Evolutionary conservation across 2,888 invertebrate species (phyloP), one percentile per base, ranked within the genome.

Genomic region (Drosophila mimica): DNA sequence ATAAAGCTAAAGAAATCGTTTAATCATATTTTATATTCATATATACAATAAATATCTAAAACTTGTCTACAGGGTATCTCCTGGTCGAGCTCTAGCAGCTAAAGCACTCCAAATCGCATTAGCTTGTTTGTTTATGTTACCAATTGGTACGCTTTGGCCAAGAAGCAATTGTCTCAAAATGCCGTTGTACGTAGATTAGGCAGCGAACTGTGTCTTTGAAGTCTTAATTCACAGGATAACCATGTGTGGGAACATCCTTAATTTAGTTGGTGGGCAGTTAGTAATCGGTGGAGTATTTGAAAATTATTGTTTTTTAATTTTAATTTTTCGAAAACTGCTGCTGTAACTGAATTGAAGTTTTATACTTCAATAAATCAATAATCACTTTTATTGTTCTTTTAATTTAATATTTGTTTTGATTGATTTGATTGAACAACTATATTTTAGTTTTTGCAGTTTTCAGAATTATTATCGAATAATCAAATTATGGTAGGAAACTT

Each of bases 211-310:
- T 57, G 17, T 30, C 34, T 49, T 46, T 61, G 38, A 78, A 53
- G 43, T 58, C 79, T 75, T 78, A 70, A 76, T 60, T 66, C 31
- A 31, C 43, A 62, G 61, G 57, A 62, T 61, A 61, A 54, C 46
- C 48, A n/a, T 46, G 46, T 54, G 54, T 76, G 76, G 57, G 53
- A 57, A 61, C 57, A 7, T 61, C 60, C 76, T 53, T 75, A 65
- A 34, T 34, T 46, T 46, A 8, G 25, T 46, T 46, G 15, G 46
- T 36, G 17, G 15, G 4, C 20, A 20, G 0, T 33, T 49, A 0
- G 20, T 33, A 15, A 20, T n/a, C 4, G 1, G 15, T 1, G 2
- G 0, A 46, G 8, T 25, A 25, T 25, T 25, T 25, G 25, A 25
- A 25, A 25, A 25, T 25, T 25, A 25, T 25, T 25, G 25, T 25